Evolutionary conservation across 2,888 invertebrate genomes (phyloP).

Genomic region (Eucera pruinosa): DNA sequence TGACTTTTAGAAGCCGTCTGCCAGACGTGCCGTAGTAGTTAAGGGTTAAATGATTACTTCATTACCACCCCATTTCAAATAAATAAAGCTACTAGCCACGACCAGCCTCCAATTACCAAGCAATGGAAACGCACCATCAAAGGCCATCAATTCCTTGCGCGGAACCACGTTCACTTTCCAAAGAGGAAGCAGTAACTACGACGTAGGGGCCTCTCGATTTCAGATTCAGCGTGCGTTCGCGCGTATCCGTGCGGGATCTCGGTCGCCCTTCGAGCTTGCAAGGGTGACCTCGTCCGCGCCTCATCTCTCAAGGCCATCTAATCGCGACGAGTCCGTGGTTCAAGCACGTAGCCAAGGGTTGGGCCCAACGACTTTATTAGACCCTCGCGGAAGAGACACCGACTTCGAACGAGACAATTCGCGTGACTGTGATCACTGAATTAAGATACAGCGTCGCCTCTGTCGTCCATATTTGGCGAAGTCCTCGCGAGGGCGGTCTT

Average conservation of each 20-base stretch:
- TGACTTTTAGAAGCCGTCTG: too few species aligned
- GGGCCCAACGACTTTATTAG: slow-evolving; percentile 79
- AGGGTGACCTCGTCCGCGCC: slow-evolving; percentile 74
- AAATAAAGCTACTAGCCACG: too few species aligned
- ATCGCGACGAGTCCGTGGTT: slow-evolving; percentile 53
- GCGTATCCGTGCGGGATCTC: slow-evolving; percentile 57
- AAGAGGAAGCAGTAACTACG: neutral
- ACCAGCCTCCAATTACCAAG: slow-evolving; percentile 27
- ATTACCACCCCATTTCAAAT: too few species aligned
- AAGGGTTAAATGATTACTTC: too few species aligned
- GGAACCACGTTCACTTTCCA: slow-evolving; percentile 22
- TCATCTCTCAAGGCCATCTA: slow-evolving; percentile 81
- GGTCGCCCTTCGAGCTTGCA: slow-evolving; percentile 77
- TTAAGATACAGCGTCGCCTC: slow-evolving; percentile 59
- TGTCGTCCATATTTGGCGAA: slow-evolving; percentile 68
- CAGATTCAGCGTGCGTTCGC: slow-evolving; percentile 74
- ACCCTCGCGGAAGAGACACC: slow-evolving; percentile 38
- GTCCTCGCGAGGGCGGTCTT: slow-evolving; percentile 31
- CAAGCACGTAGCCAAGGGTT: slow-evolving; percentile 46
- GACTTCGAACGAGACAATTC: slow-evolving; percentile 74
- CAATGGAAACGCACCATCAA: slow-evolving; percentile 4
- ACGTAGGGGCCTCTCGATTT: slow-evolving; percentile 57
- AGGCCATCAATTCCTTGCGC: slow-evolving; percentile 14
- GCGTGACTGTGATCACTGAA: slow-evolving; percentile 65
- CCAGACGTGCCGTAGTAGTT: too few species aligned